Evolutionary conservation across 1,140 invertebrate genomes (phyloP).

Genomic region (Linepithema humile): DNA sequence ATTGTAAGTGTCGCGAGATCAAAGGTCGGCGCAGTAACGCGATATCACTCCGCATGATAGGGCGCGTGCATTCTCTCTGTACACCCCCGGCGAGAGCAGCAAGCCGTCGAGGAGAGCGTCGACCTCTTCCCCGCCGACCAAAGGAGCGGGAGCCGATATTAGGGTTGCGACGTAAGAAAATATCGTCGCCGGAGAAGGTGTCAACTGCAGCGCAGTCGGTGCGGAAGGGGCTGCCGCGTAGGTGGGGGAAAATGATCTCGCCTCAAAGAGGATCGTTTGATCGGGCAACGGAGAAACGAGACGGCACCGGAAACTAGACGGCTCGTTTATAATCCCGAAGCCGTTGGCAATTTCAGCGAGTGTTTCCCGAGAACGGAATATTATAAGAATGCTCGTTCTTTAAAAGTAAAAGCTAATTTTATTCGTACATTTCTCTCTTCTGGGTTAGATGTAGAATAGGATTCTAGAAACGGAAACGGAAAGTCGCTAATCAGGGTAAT

Average conservation of each 20-base stretch:
- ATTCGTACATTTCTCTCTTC: not conserved
- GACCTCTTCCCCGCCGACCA: slow-evolving; percentile 34
- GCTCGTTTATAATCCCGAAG: not conserved
- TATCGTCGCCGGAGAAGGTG: slow-evolving; percentile 59
- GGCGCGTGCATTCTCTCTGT: slow-evolving; percentile 39
- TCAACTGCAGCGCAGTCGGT: slow-evolving; percentile 65
- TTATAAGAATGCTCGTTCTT: not conserved
- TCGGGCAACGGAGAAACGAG: not conserved
- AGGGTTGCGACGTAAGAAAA: slow-evolving; percentile 62
- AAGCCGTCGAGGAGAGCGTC: not conserved
- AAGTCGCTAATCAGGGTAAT: not conserved
- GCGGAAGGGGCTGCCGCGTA: not conserved
- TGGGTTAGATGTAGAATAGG: too few relatives aligned
- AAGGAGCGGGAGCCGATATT: not conserved
- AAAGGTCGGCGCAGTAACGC: slow-evolving; percentile 83
- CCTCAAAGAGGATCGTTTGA: slow-evolving; percentile 48
- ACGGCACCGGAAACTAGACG: not conserved
- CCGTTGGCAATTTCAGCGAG: not conserved
- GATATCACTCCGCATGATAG: slow-evolving; percentile 80
- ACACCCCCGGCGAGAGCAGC: not conserved
- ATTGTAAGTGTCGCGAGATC: slow-evolving; percentile 85
- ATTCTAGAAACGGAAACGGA: not conserved
- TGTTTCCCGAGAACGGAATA: not conserved
- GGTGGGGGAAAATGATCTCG: slow-evolving; percentile 7
- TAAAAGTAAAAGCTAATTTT: not conserved